Percentiles rank a stretch among this genome's conserved stretches.
Conservation (phyloP, 2,797 vertebrate genomes). For the Myotis vivesi region DNA sequence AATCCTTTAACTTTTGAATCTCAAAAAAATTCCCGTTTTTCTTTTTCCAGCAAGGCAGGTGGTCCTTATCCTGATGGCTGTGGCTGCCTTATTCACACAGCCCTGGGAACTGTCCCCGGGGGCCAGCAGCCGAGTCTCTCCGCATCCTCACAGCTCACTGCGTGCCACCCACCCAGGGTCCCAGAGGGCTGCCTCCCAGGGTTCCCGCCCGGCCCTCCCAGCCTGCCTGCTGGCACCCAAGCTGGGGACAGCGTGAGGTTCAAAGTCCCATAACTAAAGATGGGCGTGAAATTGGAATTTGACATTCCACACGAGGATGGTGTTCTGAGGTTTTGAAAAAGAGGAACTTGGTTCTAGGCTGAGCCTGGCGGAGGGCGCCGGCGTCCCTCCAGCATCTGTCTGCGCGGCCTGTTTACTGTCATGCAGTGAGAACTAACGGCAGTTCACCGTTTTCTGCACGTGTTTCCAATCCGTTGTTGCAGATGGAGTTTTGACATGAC, state of each 20-base stretch:
- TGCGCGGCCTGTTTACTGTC: not conserved
- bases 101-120: accelerated
- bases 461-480: not conserved
- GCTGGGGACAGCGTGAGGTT: not conserved
- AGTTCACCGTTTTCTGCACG: not conserved
- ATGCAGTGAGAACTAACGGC: accelerated
- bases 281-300: no score
- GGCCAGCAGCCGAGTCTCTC: not conserved
- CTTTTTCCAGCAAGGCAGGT: not conserved
- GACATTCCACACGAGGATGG: not conserved
- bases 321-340: not conserved
- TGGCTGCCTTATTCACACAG: not conserved
- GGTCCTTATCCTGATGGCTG: not conserved
- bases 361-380: accelerated
- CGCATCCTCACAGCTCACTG: accelerated
- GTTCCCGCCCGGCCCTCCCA: accelerated
- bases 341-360: not conserved
- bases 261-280: no score
- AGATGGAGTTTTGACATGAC: not conserved
- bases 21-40: not conserved
- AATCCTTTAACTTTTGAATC: not conserved
- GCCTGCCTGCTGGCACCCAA: not conserved
- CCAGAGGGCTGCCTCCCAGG: accelerated
- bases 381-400: not conserved
- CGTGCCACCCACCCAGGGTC: not conserved